Percentiles rank a stretch among this genome's conserved stretches.
phyloP scores from a whole-genome alignment of 2,888 invertebrate genomes.

The Aphrophora alni region DNA sequence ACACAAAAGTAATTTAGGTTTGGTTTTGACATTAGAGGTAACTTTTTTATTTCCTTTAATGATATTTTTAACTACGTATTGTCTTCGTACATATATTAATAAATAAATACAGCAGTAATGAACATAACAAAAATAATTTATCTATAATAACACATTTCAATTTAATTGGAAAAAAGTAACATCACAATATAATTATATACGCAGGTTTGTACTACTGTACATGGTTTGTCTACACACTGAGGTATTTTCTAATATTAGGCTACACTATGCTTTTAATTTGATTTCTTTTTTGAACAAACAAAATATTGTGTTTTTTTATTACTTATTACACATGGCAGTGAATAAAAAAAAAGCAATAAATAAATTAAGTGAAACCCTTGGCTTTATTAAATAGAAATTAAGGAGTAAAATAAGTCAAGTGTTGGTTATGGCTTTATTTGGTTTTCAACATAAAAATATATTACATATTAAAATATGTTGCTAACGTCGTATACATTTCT shows the following conservation, averaged over 20 bases:
- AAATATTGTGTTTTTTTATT: no score
- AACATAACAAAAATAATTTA: not conserved
- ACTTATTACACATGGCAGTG: not conserved
- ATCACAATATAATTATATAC: not conserved
- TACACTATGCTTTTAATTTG: not conserved
- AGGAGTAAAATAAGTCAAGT: no score
- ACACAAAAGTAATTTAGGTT: not conserved
- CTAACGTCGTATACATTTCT: not conserved
- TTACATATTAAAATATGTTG: no score
- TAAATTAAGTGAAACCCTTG: no score
- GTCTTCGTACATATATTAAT: not conserved
- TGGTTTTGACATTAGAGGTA: not conserved
- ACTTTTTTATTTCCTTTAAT: not conserved
- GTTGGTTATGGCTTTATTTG: no score
- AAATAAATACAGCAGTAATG: not conserved
- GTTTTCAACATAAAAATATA: no score
- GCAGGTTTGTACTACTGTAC: not conserved
- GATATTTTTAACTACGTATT: not conserved
- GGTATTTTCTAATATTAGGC: not conserved
- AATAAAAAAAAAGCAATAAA: not conserved
- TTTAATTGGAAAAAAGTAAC: not conserved
- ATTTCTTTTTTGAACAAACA: no score
- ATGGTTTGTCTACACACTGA: not conserved
- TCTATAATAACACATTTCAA: not conserved
- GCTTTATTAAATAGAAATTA: no score